phyloP scores from a whole-genome alignment of 1,140 invertebrate species.

The Drosophila lacertosa region DNA sequence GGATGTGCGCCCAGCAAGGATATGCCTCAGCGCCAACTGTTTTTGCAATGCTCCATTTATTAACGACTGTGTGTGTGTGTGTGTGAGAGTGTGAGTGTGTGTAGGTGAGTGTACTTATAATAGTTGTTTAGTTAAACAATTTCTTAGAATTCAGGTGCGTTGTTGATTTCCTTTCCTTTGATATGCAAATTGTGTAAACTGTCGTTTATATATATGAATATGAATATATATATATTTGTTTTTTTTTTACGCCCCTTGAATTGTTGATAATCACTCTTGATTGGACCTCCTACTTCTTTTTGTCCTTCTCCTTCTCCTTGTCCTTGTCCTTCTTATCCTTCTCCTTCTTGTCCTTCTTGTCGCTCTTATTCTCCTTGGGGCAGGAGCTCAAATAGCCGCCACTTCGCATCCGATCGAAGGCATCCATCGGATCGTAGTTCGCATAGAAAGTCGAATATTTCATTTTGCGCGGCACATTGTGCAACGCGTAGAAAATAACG shows the following conservation, averaged over 20 bases:
- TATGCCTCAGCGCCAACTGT: background rate
- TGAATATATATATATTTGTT: background rate
- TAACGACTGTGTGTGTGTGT: background rate
- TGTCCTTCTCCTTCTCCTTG: background rate
- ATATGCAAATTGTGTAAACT: background rate
- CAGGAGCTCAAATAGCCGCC: constrained; percentile 56
- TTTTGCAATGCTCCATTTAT: constrained; percentile 50
- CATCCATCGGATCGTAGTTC: constrained; percentile 49
- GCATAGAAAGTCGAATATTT: constrained; percentile 51
- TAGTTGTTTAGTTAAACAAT: background rate
- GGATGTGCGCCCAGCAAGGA: background rate
- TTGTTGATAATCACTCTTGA: background rate
- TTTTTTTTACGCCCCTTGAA: background rate
- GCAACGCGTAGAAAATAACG: constrained; percentile 9
- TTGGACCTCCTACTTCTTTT: background rate
- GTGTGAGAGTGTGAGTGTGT: background rate
- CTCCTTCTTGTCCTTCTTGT: too few species aligned
- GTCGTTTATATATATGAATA: background rate
- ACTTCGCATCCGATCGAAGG: constrained; percentile 61
- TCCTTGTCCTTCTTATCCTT: constrained; percentile 31
- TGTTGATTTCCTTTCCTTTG: constrained; percentile 25
- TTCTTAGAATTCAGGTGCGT: constrained; percentile 31
- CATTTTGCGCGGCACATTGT: constrained; percentile 28
- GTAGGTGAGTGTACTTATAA: background rate
- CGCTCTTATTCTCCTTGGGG: constrained; percentile 33